Base-by-base conservation (phyloP, 92 coral and sea anemone species). In the Phymanthus crucifer region DNA sequence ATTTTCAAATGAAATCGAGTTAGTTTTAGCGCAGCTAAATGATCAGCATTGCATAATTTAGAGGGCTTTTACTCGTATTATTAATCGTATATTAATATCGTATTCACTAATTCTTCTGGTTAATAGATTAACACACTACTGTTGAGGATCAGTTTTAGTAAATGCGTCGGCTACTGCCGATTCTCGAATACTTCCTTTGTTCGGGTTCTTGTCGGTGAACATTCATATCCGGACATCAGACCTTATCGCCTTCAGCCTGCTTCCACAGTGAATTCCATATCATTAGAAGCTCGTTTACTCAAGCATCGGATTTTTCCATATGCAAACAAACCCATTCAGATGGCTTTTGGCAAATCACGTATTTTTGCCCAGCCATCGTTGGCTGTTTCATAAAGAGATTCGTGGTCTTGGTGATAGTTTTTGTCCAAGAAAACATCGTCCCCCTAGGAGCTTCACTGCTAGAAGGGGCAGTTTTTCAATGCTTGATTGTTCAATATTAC, bases 281-380 rank as follows among this genome's bases (percentile, higher is more conserved):
- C 35, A 61, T 61, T 29, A 29, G 17, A 27, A 61, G 23, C 79
- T 36, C 50, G 75, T 71, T 65, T 57, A 40, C 36, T 43, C 57
- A 64, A 74, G 80, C 66, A 58, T 74, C 73, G 66, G 33, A 37
- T 36, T 76, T 52, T 77, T 65, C 71, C 78, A 74, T 73, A 48
- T 58, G 78, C 86, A 82, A 82, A 74, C 80, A 82, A 82, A 54
- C 45, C 80, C 36, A 34, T 45, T 6, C 21, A 19, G 78, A 33
- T 40, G 65, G 33, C 32, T 13, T 10, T 38, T 66, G 18, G 12
- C 27, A 29, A 29, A 69, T 26, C 76, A 35, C 56, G 69, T 52
- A 24, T 18, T 57, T 27, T 35, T 78, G 19, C 23, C 26, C 12
- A 40, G 64, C 64, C 27, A 54, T 54, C 27, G 66, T 43, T 74